Conservation (phyloP, 2,888 invertebrate genomes). For the Trachelus troglodyta region DNA sequence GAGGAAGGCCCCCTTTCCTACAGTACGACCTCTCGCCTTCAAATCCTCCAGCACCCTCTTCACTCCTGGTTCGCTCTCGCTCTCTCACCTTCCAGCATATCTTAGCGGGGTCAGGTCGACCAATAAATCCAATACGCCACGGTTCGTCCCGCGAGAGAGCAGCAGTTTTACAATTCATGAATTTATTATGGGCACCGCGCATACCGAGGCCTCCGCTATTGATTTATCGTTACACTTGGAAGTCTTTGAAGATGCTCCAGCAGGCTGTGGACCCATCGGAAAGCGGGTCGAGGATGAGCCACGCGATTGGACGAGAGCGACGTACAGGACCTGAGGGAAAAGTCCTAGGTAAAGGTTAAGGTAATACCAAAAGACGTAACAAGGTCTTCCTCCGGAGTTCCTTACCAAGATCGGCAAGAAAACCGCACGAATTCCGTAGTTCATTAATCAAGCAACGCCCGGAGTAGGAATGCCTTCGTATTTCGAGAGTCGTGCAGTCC, state of each 20-base stretch:
- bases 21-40: background rate
- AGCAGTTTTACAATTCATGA: conserved; percentile 64
- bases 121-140: conserved; percentile 65
- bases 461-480: conserved; percentile 62
- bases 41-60: background rate
- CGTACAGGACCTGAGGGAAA: background rate
- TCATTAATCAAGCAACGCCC: conserved; percentile 64
- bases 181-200: conserved; percentile 61
- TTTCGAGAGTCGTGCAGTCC: conserved; percentile 63
- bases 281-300: background rate
- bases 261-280: conserved; percentile 3
- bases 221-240: conserved; percentile 60
- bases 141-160: conserved; percentile 61
- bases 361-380: background rate
- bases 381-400: background rate
- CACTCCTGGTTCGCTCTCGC: conserved; percentile 15
- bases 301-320: background rate
- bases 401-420: background rate
- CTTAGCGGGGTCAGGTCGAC: conserved; percentile 63
- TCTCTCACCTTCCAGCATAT: conserved; percentile 26
- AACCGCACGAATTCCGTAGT: conserved; percentile 53
- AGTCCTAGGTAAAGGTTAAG: background rate
- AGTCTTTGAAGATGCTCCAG: background rate
- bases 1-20: background rate
- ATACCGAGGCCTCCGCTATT: conserved; percentile 55